These are phyloP conservation scores for Pseudochirops corinnae DNA, from an alignment of 2,797 vertebrate genomes.

Conservation along the genomic window DNA sequence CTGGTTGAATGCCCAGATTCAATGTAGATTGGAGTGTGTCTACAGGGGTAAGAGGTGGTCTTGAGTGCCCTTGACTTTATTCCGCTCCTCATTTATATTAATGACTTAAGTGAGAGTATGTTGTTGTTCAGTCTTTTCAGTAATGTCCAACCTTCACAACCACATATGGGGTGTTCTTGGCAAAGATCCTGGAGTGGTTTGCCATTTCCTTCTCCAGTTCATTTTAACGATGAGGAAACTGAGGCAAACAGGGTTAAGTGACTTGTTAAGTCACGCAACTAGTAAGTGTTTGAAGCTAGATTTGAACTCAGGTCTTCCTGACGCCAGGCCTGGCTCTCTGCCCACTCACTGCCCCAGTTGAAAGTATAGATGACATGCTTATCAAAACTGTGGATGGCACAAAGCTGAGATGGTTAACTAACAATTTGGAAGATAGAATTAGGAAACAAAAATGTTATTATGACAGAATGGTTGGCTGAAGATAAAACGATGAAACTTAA, in stretches of 20 bases:
- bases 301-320: neutral
- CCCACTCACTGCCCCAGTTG: neutral
- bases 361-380: neutral
- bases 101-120: neutral
- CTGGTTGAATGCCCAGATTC: neutral
- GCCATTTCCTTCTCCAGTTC: neutral
- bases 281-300: neutral
- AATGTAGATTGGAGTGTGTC: neutral
- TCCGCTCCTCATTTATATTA: neutral
- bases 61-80: neutral
- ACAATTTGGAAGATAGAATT: neutral
- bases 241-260: neutral
- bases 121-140: neutral
- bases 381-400: neutral
- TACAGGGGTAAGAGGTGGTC: neutral
- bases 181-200: neutral
- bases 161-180: neutral
- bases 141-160: neutral
- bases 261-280: neutral
- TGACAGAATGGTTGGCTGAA: neutral
- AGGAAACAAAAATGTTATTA: neutral
- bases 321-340: neutral
- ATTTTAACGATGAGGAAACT: neutral
- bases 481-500: neutral
- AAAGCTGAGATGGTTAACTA: neutral